Percentiles rank a stretch among this genome's conserved stretches.
Evolutionary conservation across 1,140 invertebrate genomes (phyloP).

Genomic region (Elysia chlorotica): DNA sequence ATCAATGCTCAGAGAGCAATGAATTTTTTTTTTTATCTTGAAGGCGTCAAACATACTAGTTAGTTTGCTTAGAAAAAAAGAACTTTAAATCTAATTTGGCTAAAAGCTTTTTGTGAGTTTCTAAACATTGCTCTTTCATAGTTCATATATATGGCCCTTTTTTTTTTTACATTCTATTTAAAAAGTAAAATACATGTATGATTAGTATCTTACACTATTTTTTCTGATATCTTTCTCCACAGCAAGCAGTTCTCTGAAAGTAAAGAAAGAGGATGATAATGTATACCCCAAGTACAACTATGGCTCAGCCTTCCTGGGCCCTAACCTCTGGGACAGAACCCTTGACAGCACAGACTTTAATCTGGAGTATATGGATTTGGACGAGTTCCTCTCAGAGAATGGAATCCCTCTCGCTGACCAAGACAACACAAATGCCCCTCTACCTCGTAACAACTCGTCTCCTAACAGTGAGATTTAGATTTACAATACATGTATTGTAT

Average conservation of each 20-base stretch:
- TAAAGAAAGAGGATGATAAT: slow-evolving; percentile 26
- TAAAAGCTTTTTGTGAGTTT: not conserved
- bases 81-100: too few relatives aligned
- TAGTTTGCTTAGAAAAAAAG: too few relatives aligned
- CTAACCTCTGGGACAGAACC: slow-evolving; percentile 93
- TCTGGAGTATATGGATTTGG: slow-evolving; percentile 93
- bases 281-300: slow-evolving; percentile 67
- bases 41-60: too few relatives aligned
- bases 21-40: too few relatives aligned
- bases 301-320: slow-evolving; percentile 90
- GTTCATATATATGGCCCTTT: not conserved
- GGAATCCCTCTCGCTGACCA: slow-evolving; percentile 53
- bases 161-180: not conserved
- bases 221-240: not conserved
- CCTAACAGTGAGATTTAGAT: too few relatives aligned
- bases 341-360: slow-evolving; percentile 71
- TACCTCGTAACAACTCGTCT: too few relatives aligned
- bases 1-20: too few relatives aligned
- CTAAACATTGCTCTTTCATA: too few relatives aligned
- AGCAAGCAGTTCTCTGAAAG: slow-evolving; percentile 25
- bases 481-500: too few relatives aligned
- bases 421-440: too few relatives aligned
- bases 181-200: too few relatives aligned
- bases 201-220: too few relatives aligned
- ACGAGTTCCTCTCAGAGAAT: slow-evolving; percentile 94